Conservation (phyloP, 2,797 vertebrate species). For the Rhyacichthys aspro region DNA sequence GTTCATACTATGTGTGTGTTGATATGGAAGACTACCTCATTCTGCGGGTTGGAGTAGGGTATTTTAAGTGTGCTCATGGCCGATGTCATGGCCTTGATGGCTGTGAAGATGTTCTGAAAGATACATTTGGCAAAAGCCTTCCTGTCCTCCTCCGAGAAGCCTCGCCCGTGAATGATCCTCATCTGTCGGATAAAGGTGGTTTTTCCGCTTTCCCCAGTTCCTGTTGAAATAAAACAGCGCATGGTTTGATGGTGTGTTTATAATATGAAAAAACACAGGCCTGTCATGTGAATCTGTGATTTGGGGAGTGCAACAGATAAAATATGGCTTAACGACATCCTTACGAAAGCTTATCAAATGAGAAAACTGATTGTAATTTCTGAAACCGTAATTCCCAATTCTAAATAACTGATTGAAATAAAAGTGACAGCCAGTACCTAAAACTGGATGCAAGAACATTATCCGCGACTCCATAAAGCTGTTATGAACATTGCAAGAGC, state of each 20-base stretch:
- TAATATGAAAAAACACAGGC: background rate
- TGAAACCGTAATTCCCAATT: too few relatives aligned
- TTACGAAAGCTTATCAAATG: too few relatives aligned
- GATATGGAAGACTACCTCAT: constrained; percentile 66
- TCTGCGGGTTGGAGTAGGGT: constrained; percentile 77
- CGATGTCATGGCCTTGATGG: constrained; percentile 75
- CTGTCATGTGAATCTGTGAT: too few relatives aligned
- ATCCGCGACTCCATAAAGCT: too few relatives aligned
- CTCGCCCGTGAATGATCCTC: constrained; percentile 84
- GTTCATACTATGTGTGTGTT: too few relatives aligned
- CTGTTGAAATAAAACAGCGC: constrained; percentile 43
- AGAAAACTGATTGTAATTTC: too few relatives aligned
- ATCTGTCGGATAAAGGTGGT: constrained; percentile 86
- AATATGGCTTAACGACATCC: too few relatives aligned
- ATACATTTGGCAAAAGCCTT: constrained; percentile 77
- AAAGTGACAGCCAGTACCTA: too few relatives aligned
- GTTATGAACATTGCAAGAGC: too few relatives aligned
- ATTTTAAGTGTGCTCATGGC: constrained; percentile 80
- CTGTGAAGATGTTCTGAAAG: constrained; percentile 83
- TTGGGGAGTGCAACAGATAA: too few relatives aligned
- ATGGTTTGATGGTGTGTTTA: background rate
- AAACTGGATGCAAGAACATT: too few relatives aligned
- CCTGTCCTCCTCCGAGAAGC: constrained; percentile 82
- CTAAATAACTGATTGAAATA: too few relatives aligned
- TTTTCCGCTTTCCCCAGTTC: constrained; percentile 85